phyloP scores from a whole-genome alignment of 2,888 invertebrate species.

The Odontothrips loti region DNA sequence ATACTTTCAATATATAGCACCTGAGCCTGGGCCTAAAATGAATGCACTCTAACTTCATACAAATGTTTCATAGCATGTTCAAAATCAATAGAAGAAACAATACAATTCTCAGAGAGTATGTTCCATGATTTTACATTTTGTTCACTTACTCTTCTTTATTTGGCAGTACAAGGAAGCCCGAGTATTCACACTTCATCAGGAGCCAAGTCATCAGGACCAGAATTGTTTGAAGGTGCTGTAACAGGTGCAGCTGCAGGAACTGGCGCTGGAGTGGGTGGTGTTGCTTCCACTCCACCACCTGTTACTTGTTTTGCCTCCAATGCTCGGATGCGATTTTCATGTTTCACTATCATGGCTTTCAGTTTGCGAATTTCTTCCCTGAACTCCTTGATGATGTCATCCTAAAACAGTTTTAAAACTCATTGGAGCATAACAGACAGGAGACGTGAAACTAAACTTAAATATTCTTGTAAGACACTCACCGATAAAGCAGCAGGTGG shows the following conservation, averaged over 20 bases:
- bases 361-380: conserved; percentile 85
- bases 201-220: conserved; percentile 41
- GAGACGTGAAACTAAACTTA: background rate
- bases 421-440: background rate
- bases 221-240: conserved; percentile 38
- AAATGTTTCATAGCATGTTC: too few species aligned
- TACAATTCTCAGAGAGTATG: too few species aligned
- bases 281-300: background rate
- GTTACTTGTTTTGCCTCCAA: conserved; percentile 57
- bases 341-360: conserved; percentile 91
- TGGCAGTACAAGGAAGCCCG: too few species aligned
- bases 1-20: too few species aligned
- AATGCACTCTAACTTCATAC: too few species aligned
- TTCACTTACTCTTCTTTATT: too few species aligned
- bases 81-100: too few species aligned
- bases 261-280: conserved; percentile 15
- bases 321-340: conserved; percentile 80
- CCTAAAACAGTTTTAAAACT: conserved; percentile 47
- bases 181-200: conserved; percentile 45
- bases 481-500: conserved; percentile 34
- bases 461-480: conserved; percentile 27
- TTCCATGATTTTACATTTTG: too few species aligned
- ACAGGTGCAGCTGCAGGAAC: conserved; percentile 32
- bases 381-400: conserved; percentile 75
- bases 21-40: too few species aligned